Percentiles rank a stretch among this genome's conserved stretches.
phyloP scores from a whole-genome alignment of 37 sponge, comb jelly and placozoan species.

The Theonella swinhoei region DNA sequence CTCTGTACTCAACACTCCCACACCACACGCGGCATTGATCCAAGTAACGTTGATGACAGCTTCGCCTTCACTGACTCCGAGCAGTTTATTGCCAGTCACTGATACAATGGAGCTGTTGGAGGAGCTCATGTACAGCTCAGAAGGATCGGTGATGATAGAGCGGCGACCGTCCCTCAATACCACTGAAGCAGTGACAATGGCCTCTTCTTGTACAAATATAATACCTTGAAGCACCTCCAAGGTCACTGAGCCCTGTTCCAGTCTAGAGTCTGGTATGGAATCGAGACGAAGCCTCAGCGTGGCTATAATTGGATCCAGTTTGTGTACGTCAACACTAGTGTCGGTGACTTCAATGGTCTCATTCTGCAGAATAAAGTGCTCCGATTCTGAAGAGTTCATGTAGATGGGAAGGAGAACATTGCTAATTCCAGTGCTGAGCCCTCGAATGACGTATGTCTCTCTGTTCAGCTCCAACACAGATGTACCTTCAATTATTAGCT shows the following conservation, averaged over 20 bases:
- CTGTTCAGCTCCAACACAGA: background rate
- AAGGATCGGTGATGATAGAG: constrained; percentile 31
- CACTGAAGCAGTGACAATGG: constrained; percentile 51
- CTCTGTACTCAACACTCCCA: background rate
- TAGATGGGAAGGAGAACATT: no score
- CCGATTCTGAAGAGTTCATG: no score
- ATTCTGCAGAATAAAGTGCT: background rate
- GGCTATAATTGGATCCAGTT: constrained; percentile 47
- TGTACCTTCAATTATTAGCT: background rate
- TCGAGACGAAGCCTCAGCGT: constrained; percentile 19
- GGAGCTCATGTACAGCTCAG: constrained; percentile 16
- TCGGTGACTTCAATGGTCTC: background rate
- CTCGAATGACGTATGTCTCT: background rate
- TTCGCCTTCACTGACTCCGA: constrained; percentile 11
- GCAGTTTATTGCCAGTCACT: constrained; percentile 13
- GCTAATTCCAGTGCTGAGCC: no score
- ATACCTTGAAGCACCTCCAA: constrained; percentile 41
- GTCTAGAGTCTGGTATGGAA: background rate
- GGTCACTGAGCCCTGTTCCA: constrained; percentile 3
- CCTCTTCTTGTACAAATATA: constrained; percentile 30
- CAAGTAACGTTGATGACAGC: constrained; percentile 34
- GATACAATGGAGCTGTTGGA: constrained; percentile 38
- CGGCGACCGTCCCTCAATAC: constrained; percentile 57
- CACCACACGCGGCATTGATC: constrained; percentile 16
- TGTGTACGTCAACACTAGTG: background rate